Base-by-base conservation (phyloP, 2,113 vertebrate genomes). In the Todiramphus saurophagus region DNA sequence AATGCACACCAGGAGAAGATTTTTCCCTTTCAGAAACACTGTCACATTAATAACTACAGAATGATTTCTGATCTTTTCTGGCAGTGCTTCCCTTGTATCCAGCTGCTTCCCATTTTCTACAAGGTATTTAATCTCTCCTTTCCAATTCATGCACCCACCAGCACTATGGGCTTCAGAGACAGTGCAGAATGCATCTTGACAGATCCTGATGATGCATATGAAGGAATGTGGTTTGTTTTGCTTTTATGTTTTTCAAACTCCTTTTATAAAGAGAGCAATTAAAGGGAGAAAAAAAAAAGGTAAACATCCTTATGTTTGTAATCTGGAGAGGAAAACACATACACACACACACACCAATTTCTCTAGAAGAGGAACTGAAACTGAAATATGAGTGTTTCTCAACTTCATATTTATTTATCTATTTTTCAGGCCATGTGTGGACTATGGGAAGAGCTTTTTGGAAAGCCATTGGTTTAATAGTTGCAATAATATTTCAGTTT, bases 251-350 rank as follows among this genome's bases (percentile, higher is more conserved):
- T 84, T 70, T 67, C 30, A 63, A 63, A 85, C 17, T 48, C 21
- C 13, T 8, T 84, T 81, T 63, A 25, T 33, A 48, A 70, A 72
- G 59, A 55, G 43, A 67, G 27, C 10, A 59, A 43, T 63, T 81
- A 9, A 8, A 66, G 2, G 17, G 17, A 50, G 31, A 2, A 6
- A 6, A 23, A 8, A 2, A 6, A 6, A 23, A 8, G 25, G 13
- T 17, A 62, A 18, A 67, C 24, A 35, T 69, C 46, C 56, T 59
- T 19, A 27, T 4, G 13, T 16, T 53, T n/a, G 15, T 43, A 43
- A 33, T 20, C 2, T 53, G 35, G 7, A 9, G 14, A 7, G 37
- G 8, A 37, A 28, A 21, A 55, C 33, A 43, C 7, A 27, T 21
- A 55, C 33, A 43, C 7, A 27, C 19, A 19, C 27, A 13, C 30